Base-by-base conservation (phyloP, 2,113 vertebrate species). In the Alectura lathami region DNA sequence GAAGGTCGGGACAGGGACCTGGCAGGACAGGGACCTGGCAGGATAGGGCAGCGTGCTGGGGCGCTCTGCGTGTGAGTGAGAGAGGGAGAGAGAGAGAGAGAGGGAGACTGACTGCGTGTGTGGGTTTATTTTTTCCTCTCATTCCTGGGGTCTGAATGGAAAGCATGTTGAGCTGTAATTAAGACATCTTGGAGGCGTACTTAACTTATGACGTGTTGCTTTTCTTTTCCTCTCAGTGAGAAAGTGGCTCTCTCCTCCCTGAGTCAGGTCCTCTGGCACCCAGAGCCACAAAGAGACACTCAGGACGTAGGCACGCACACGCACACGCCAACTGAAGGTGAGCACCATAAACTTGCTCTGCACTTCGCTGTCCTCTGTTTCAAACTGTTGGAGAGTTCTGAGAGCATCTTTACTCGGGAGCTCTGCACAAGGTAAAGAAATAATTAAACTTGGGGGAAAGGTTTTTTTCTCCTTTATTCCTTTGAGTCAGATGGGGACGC, bases 191-290 rank as follows among this genome's bases (percentile, higher is more conserved):
- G 97, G 96, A 97, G 97, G 97, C 97, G 97, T 96, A 97, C 97
- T 97, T 97, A 96, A 92, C 96, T 95, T 93, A 96, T 98, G 98
- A 98, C 98, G 98, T 98, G 97, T 96, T 96, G 96, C 97, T 98
- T 98, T 98, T 96, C 97, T 97, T 97, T 96, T 98, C 91, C 97
- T 97, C 88, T 92, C 87, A 82, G 96, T 97, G 97, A 97, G 97
- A 97, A 98, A 97, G 97, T 97, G 91, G 88, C 91, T 98, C 94
- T 96, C 97, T 70, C 96, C 96, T 93, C 93, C 94, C 93, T 75
- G 96, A 89, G 91, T 89, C 97, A 95, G 98, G 98, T 98, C 98
- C 97, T 97, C 95, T 98, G 97, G 97, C 98, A 97, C 97, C 96
- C 97, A 96, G 96, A 96, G 92, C 95, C 97, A 97, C 97, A 96